Evolutionary conservation across 2,113 vertebrate genomes (phyloP).

Genomic region (Coturnix japonica): DNA sequence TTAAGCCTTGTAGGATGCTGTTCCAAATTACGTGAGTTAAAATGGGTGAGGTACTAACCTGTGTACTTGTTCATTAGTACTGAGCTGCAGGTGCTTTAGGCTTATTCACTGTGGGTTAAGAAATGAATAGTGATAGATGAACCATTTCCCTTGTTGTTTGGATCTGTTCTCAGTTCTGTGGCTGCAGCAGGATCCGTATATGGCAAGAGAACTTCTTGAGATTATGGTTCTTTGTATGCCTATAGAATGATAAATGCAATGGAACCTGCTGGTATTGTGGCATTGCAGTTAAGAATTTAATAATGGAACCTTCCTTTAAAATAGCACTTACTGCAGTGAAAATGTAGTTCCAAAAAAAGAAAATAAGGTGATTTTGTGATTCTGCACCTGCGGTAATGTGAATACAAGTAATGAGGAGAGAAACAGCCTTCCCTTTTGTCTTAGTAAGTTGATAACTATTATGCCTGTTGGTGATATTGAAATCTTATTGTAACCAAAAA

Average conservation of each 20-base stretch:
- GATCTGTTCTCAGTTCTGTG: not conserved
- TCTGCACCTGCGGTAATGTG: not conserved
- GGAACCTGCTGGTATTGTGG: not conserved
- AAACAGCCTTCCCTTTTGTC: not conserved
- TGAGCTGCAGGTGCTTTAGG: not conserved
- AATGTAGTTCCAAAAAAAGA: not conserved
- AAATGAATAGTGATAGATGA: not conserved
- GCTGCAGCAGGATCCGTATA: rapidly evolving
- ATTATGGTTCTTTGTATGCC: rapidly evolving
- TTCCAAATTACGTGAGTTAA: not conserved
- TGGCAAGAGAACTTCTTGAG: not conserved
- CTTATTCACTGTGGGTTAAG: not conserved
- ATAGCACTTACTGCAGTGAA: not conserved
- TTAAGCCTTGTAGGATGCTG: not conserved
- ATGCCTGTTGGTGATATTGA: not conserved
- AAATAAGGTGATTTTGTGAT: not conserved
- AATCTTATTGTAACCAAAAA: not conserved
- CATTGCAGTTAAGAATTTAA: rapidly evolving
- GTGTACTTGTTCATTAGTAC: not conserved
- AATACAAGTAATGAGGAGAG: not conserved
- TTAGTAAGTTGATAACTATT: not conserved
- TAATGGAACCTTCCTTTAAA: not conserved
- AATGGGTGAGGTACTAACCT: not conserved
- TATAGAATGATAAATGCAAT: not conserved
- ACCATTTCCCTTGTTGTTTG: not conserved